These are phyloP conservation scores for Archaeoteleia sp. DNA, from an alignment of 2,888 invertebrate genomes.

Conservation along the genomic window DNA sequence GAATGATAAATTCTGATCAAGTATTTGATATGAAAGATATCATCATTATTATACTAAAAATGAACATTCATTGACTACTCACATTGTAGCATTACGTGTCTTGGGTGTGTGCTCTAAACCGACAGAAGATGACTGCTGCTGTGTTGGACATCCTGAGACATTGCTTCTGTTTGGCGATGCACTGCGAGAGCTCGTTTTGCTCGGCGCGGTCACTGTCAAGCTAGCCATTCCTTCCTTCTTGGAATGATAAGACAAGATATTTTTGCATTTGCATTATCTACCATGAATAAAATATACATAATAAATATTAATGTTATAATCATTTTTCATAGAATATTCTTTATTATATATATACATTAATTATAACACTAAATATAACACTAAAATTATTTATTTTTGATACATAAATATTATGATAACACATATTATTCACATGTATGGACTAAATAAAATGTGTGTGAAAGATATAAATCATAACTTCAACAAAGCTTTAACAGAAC, in stretches of 20 bases:
- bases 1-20: too few species aligned
- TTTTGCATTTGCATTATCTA: conserved; percentile 52
- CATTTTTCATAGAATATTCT: neutral
- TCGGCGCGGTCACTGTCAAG: conserved; percentile 70
- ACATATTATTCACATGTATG: too few species aligned
- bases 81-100: conserved; percentile 71
- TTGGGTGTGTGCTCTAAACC: conserved; percentile 67
- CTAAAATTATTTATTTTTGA: too few species aligned
- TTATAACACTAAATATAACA: neutral
- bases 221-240: conserved; percentile 70
- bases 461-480: too few species aligned
- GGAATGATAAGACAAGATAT: conserved; percentile 43
- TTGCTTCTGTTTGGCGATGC: conserved; percentile 70
- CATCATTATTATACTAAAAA: conserved; percentile 2
- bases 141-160: conserved; percentile 57
- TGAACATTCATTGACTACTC: too few species aligned
- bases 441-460: too few species aligned
- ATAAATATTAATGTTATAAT: conserved; percentile 8
- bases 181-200: conserved; percentile 72
- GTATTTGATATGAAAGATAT: neutral
- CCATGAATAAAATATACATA: conserved; percentile 10
- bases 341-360: neutral
- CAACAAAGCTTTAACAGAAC: too few species aligned
- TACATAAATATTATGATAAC: too few species aligned
- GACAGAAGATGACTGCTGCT: conserved; percentile 58